Evolutionary conservation across 2,888 invertebrate genomes (phyloP), one percentile per base, ranked within the genome.

Genomic region (Scaptomyza polygonia): DNA sequence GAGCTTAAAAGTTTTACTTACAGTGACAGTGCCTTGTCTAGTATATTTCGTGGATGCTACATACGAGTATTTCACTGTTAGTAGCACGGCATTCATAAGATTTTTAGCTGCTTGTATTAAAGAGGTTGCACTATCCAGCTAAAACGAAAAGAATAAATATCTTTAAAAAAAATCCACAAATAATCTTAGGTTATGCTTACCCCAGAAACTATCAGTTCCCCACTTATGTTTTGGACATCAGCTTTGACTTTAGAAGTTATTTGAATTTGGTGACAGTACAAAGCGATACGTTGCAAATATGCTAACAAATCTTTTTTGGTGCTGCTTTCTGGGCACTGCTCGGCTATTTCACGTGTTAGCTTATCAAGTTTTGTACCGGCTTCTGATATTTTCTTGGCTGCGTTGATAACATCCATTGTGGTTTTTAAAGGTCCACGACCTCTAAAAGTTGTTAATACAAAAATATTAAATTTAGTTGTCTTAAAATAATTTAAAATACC

Each of bases 181-280:
- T 6, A 3, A 12, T 8, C 12, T 4, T 11, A 34, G 0, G 0
- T 16, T 57, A 11, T 45, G 52, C 94, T 93, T 93, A 97, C 97
- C 92, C 99, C 99, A 72, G 98, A 99, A 16, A 99, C 99, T 83
- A 99, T 98, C 44, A 99, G 94, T 92, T 99, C 99, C 1, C 99
- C 99, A 90, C 98, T 98, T 78, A 99, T 99, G 91, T 99, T 99
- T 93, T 99, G 99, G 5, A 99, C 99, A 92, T 99, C 99, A 0
- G 99, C 99, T 93, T 99, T 99, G 49, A 99, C 99, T 92, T 99
- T 99, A 88, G 98, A 98, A 40, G 99, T 99, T 88, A 99, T 99
- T 92, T 99, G 99, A 91, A 99, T 96, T 93, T 99, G 99, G 91
- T 99, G 99, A 92, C 99, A 99, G 93, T 99, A 99, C 1, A 99